A percentile compares a stretch with the other conserved stretches of the same genome.
These are phyloP conservation scores for Callaeas wilsoni DNA, from an alignment of 2,113 vertebrate genomes.

Conservation along the genomic window DNA sequence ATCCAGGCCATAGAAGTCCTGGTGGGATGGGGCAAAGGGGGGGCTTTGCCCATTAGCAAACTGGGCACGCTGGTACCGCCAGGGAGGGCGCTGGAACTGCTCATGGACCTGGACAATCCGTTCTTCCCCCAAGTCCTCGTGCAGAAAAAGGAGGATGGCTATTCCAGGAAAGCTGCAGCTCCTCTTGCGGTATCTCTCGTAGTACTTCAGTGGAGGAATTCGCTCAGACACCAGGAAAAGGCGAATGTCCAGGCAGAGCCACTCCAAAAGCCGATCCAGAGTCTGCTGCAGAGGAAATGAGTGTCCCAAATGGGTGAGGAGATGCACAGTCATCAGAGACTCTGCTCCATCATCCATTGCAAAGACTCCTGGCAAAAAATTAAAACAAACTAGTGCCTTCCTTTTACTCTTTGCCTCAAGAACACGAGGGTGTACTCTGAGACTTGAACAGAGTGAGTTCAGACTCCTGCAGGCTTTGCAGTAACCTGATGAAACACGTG, in stretches of 20 bases:
- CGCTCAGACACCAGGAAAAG: conserved; percentile 90
- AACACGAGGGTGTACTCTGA: background rate
- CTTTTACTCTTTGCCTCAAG: background rate
- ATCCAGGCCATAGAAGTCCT: conserved; percentile 87
- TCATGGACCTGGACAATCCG: conserved; percentile 81
- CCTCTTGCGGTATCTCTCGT: conserved; percentile 33
- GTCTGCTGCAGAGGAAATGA: conserved; percentile 82
- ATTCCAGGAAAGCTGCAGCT: conserved; percentile 79
- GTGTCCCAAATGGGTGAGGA: conserved; percentile 81
- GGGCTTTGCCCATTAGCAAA: conserved; percentile 5
- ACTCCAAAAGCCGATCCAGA: conserved; percentile 79
- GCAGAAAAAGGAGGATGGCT: conserved; percentile 87
- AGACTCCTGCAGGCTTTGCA: background rate
- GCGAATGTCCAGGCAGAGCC: conserved; percentile 78
- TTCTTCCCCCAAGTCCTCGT: conserved; percentile 80
- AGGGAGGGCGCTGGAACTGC: conserved; percentile 84
- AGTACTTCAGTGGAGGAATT: conserved; percentile 64
- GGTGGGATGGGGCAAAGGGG: conserved; percentile 64
- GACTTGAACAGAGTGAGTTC: background rate
- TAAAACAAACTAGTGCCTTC: background rate
- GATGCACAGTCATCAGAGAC: conserved; percentile 80
- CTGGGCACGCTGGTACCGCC: conserved; percentile 80
- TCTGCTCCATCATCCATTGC: conserved; percentile 62
- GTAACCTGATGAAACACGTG: rapidly evolving
- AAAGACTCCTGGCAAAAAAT: conserved; percentile 6